Percentiles rank a stretch among this genome's conserved stretches.
phyloP scores from a whole-genome alignment of 2,113 vertebrate genomes.

The Struthio camelus region DNA sequence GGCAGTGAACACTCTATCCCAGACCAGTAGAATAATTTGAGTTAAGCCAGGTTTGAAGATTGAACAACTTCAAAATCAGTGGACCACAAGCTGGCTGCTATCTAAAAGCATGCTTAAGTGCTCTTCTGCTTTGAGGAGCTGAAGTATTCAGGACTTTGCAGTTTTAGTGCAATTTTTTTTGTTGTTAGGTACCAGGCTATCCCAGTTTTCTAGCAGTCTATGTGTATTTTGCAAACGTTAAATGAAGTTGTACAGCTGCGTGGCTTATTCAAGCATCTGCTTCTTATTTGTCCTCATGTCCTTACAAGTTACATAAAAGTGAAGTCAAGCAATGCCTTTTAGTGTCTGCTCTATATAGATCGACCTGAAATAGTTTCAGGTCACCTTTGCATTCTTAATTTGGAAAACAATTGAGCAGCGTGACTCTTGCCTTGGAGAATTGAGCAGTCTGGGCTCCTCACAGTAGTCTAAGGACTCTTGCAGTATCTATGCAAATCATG shows the following conservation, averaged over 20 bases:
- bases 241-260: neutral
- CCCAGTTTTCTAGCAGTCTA: neutral
- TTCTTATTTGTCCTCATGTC: constrained; percentile 39
- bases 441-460: neutral
- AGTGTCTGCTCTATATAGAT: constrained; percentile 55
- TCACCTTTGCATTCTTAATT: constrained; percentile 62
- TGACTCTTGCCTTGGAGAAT: constrained; percentile 43
- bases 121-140: neutral
- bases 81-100: neutral
- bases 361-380: constrained; percentile 65
- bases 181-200: neutral
- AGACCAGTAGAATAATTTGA: neutral
- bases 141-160: neutral
- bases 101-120: neutral
- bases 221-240: neutral
- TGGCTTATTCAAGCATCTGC: neutral
- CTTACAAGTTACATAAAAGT: constrained; percentile 40
- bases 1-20: neutral
- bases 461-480: neutral
- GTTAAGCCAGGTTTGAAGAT: neutral
- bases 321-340: constrained; percentile 27
- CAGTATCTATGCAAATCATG: neutral
- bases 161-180: neutral
- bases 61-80: neutral
- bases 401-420: constrained; percentile 41